A percentile compares a stretch with the other conserved stretches of the same genome.
phyloP scores from a whole-genome alignment of 2,113 vertebrate genomes.

The Poicephalus meyeri region DNA sequence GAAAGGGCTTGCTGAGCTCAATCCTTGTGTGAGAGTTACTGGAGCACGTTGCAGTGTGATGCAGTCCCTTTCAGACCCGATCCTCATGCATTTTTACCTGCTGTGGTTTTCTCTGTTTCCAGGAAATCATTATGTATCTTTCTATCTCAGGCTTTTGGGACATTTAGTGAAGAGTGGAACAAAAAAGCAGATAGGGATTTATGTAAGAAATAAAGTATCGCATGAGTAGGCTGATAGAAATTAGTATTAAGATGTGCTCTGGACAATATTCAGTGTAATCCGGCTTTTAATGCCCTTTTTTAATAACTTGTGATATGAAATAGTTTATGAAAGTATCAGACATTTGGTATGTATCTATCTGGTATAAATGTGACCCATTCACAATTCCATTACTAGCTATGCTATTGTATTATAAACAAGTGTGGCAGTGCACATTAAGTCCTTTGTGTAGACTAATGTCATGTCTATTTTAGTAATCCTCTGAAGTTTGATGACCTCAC shows the following conservation, averaged over 20 bases:
- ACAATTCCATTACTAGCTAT: not conserved
- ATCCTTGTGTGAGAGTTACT: not conserved
- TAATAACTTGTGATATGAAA: not conserved
- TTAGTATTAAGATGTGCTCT: not conserved
- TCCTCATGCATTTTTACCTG: not conserved
- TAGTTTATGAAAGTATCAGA: not conserved
- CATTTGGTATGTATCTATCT: not conserved
- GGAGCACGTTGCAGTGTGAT: fast-evolving
- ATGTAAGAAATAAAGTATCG: not conserved
- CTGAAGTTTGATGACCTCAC: not conserved
- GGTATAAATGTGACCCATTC: not conserved
- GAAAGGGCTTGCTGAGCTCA: not conserved
- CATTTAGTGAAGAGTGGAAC: not conserved
- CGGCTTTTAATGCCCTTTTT: not conserved
- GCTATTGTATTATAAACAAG: not conserved
- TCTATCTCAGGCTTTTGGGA: not conserved
- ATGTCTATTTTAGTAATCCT: not conserved
- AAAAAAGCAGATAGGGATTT: not conserved
- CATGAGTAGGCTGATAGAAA: not conserved
- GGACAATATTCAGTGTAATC: not conserved
- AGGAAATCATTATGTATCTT: not conserved
- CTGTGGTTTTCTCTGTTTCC: not conserved
- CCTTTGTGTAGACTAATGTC: not conserved
- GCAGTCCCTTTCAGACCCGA: fast-evolving
- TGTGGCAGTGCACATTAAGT: not conserved